These are phyloP conservation scores for Tangara arthus DNA, from an alignment of 2,797 vertebrate species.

Conservation along the genomic window DNA sequence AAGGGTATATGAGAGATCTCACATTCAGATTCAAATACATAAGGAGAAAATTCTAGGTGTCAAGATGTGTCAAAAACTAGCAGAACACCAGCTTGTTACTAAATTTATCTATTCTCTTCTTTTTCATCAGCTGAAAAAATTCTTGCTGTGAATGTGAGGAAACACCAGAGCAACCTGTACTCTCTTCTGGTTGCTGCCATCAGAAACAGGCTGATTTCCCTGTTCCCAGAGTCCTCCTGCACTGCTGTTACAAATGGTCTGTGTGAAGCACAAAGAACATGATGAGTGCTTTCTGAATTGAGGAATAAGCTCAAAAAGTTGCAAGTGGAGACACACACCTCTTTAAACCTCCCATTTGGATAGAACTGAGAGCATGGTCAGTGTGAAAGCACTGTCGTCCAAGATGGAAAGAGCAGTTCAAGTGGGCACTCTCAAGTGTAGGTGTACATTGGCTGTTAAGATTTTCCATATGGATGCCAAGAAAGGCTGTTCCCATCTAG, in stretches of 20 bases:
- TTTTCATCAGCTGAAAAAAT: background rate
- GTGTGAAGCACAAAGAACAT: background rate
- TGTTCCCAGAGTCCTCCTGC: background rate
- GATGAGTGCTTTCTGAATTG: background rate
- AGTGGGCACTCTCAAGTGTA: background rate
- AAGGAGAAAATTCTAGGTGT: background rate
- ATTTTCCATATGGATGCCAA: background rate
- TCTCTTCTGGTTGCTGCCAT: background rate
- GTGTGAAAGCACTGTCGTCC: background rate
- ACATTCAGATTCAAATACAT: background rate
- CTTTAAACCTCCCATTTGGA: background rate
- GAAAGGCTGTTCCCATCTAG: background rate
- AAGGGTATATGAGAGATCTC: background rate
- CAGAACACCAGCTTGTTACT: background rate
- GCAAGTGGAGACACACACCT: background rate
- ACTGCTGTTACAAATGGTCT: background rate
- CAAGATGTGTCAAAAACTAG: background rate
- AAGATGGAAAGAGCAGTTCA: background rate
- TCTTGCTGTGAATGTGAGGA: background rate
- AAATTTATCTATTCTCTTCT: background rate
- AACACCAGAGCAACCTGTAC: background rate
- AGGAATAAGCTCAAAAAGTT: background rate
- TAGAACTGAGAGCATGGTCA: fast-evolving
- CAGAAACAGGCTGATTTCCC: background rate
- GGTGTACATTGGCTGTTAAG: background rate